Evolutionary conservation across 2,113 vertebrate genomes (phyloP).

Genomic region (Apodemus sylvaticus): DNA sequence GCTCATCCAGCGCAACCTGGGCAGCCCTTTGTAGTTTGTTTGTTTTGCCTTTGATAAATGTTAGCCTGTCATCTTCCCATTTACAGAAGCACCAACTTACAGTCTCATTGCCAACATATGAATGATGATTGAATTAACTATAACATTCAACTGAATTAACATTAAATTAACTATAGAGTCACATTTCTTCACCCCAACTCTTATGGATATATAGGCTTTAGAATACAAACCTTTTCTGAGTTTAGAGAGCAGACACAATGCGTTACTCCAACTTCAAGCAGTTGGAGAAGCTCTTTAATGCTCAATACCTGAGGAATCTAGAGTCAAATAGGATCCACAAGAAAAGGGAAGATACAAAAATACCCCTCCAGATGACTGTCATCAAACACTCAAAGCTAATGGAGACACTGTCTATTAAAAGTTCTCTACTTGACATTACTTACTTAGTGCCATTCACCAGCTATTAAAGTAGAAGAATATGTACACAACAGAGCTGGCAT

Average conservation of each 20-base stretch:
- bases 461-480: not conserved
- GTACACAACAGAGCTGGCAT: not conserved
- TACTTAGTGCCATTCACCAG: not conserved
- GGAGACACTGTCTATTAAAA: slow-evolving; percentile 26
- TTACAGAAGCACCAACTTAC: not conserved
- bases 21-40: not conserved
- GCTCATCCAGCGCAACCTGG: not conserved
- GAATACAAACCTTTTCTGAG: slow-evolving; percentile 16
- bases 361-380: slow-evolving; percentile 3
- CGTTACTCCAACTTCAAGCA: not conserved
- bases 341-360: not conserved
- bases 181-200: not conserved
- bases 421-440: slow-evolving; percentile 10
- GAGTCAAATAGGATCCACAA: not conserved
- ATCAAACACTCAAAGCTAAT: not conserved
- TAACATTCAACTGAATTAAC: too few species aligned
- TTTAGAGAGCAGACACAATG: not conserved
- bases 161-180: not conserved
- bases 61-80: not conserved
- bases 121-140: not conserved
- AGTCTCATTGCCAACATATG: not conserved
- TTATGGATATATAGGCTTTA: not conserved
- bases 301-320: not conserved
- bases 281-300: not conserved
- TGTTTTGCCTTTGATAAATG: not conserved